These are phyloP conservation scores for Mormyrus iriodes DNA, from an alignment of 2,113 vertebrate genomes.

Conservation along the genomic window DNA sequence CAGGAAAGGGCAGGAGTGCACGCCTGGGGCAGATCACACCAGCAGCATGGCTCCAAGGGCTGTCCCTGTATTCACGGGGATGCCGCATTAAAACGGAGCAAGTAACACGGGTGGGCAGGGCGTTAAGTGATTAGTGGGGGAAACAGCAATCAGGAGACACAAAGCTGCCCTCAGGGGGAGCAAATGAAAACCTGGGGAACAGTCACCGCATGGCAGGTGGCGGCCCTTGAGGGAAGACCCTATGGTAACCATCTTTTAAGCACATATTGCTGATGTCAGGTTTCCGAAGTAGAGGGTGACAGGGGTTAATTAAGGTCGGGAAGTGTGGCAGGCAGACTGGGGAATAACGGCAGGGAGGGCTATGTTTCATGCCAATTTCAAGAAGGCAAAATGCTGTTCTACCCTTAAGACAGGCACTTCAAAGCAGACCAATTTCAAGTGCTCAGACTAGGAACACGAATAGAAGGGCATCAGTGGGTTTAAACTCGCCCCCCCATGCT, in stretches of 20 bases:
- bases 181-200: neutral
- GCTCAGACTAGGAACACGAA: neutral
- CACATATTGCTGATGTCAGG: neutral
- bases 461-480: neutral
- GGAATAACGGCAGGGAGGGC: too few relatives aligned
- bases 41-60: neutral
- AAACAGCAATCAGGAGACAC: neutral
- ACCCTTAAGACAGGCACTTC: neutral
- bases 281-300: too few relatives aligned
- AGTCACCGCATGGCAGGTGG: too few relatives aligned
- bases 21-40: neutral
- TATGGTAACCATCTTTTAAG: neutral
- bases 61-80: neutral
- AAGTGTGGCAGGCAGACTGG: neutral
- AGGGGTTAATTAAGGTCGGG: neutral
- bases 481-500: neutral
- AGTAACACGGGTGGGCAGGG: neutral
- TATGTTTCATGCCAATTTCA: neutral
- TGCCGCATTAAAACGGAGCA: neutral
- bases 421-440: too few relatives aligned
- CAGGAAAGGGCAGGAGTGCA: neutral
- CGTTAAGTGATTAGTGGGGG: neutral
- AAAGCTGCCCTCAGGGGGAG: neutral
- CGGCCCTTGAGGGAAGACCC: neutral
- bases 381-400: neutral